These are phyloP conservation scores for Teleogryllus oceanicus DNA, from an alignment of 2,888 invertebrate species.

Conservation along the genomic window DNA sequence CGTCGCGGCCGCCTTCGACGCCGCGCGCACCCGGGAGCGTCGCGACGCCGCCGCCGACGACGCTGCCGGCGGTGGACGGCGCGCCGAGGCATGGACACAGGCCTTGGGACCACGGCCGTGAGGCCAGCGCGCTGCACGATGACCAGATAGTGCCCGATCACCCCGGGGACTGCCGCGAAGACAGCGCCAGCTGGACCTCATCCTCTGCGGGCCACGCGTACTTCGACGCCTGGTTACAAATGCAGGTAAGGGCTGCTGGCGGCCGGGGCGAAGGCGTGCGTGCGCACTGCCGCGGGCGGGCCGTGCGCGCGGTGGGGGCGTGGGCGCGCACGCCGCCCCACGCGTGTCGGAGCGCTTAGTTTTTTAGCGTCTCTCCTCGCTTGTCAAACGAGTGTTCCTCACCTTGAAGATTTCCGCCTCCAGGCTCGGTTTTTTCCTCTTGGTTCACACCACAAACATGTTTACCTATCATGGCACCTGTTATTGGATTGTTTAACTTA, in stretches of 20 bases:
- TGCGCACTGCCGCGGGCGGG: no score
- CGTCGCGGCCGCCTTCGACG: neutral
- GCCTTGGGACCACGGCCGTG: neutral
- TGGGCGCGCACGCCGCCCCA: no score
- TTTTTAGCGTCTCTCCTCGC: no score
- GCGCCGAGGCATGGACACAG: conserved; percentile 1
- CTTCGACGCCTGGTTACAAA: conserved; percentile 18
- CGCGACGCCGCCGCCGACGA: neutral
- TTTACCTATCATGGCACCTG: no score
- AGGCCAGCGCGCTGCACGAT: neutral
- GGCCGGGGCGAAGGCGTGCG: neutral
- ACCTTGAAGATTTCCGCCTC: no score
- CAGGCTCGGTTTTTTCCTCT: no score
- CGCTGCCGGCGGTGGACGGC: no score
- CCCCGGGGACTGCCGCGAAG: neutral
- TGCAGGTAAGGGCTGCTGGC: neutral
- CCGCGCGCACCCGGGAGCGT: neutral
- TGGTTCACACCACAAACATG: no score
- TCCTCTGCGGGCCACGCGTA: conserved; percentile 6
- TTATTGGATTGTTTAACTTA: no score
- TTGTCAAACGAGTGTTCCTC: no score
- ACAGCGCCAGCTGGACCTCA: neutral
- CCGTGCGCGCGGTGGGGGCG: no score
- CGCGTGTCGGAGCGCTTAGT: no score
- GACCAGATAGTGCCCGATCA: conserved; percentile 2